These are phyloP conservation scores for Mesembrinibis cayennensis DNA, from an alignment of 2,113 vertebrate genomes.

Conservation along the genomic window DNA sequence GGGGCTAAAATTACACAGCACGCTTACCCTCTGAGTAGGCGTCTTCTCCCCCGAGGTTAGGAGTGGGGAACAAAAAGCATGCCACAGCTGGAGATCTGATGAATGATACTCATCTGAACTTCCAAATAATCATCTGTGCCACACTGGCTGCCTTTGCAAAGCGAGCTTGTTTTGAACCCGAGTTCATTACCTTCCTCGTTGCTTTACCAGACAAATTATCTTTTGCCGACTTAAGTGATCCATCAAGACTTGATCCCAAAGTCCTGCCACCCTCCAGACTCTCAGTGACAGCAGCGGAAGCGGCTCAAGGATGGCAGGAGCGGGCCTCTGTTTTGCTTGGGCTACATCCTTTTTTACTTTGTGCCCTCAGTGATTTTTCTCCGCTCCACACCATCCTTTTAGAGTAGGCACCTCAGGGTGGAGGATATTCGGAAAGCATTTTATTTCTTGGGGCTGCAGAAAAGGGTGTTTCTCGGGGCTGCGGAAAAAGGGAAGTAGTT, in stretches of 20 bases:
- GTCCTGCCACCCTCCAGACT: not conserved
- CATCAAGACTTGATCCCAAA: not conserved
- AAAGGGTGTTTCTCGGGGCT: not conserved
- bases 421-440: not conserved
- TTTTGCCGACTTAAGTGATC: not conserved
- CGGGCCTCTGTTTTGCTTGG: not conserved
- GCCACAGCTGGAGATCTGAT: not conserved
- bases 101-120: not conserved
- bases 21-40: not conserved
- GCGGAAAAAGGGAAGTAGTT: not conserved
- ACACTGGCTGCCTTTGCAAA: not conserved
- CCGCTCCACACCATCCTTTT: not conserved
- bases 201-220: not conserved
- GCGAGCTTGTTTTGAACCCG: fast-evolving
- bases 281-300: fast-evolving
- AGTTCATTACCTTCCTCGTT: not conserved
- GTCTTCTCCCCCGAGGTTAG: not conserved
- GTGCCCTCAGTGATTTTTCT: not conserved
- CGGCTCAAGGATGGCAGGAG: not conserved
- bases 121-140: not conserved
- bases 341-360: no score
- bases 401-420: not conserved
- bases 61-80: not conserved
- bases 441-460: not conserved
- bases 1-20: slow-evolving; percentile 47